These are phyloP conservation scores for Macrostomum lignano DNA, from an alignment of 1,140 invertebrate genomes.

Conservation along the genomic window DNA sequence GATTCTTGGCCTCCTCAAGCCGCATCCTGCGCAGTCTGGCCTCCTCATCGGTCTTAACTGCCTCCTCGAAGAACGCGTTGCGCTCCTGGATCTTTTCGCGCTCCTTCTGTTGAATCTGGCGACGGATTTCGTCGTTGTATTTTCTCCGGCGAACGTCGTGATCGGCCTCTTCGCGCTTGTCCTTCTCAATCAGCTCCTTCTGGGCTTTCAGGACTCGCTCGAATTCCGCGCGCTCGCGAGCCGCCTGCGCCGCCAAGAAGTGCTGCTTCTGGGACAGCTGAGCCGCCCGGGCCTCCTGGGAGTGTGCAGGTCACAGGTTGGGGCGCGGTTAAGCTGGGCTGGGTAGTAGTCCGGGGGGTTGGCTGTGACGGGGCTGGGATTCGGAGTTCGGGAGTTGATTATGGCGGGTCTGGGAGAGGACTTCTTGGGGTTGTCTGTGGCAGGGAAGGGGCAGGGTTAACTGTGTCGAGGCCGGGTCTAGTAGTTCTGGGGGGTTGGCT, in stretches of 20 bases:
- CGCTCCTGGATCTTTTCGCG: constrained; percentile 15
- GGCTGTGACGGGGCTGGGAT: too few relatives aligned
- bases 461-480: constrained; percentile 23
- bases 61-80: constrained; percentile 27
- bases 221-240: constrained; percentile 24
- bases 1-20: constrained; percentile 24
- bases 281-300: constrained; percentile 15
- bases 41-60: constrained; percentile 23
- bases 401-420: too few relatives aligned
- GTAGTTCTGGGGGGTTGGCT: constrained; percentile 20
- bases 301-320: too few relatives aligned
- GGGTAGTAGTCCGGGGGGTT: too few relatives aligned
- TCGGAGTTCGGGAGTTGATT: too few relatives aligned
- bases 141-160: constrained; percentile 11
- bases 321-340: too few relatives aligned
- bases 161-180: constrained; percentile 16
- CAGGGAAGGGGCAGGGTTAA: too few relatives aligned
- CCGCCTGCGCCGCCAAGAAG: constrained; percentile 23
- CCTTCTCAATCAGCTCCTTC: constrained; percentile 24
- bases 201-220: constrained; percentile 25
- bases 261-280: constrained; percentile 26
- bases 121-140: constrained; percentile 19
- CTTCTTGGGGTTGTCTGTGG: too few relatives aligned
- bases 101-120: constrained; percentile 25
- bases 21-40: constrained; percentile 15